Base-by-base conservation (phyloP, 2,797 vertebrate species). In the Bradypodion pumilum region DNA sequence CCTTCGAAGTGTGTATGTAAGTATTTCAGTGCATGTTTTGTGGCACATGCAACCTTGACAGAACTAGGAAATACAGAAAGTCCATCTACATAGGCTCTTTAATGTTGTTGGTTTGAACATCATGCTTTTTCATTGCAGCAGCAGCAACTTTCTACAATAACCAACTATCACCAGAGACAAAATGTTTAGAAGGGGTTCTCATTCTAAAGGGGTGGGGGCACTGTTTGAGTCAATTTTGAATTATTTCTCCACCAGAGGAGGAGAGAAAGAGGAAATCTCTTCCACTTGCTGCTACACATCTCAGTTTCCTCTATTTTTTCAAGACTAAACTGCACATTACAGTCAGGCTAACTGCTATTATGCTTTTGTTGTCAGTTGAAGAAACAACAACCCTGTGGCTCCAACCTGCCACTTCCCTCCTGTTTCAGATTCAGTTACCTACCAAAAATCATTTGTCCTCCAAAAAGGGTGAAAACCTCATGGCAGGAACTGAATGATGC, bases 1-100 rank as follows among this genome's bases (percentile, higher is more conserved):
- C 92, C 92, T 94, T 95, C 88, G 85, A 92, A 95, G 91, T 92
- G 94, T 77, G 70, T 86, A 79, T 72, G n/a, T 78, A 85, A 73
- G 40, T 76, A 81, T 72, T 78, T 73, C 74, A 86, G 60, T 46
- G 27, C 9, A 65, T 65, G 79, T 65, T n/a, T 82, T 76, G 79
- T 1, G 0, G 4, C 19, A 12, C 35, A 42, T 15, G 7, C 21
- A n/a, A 13, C 86, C 59, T 78, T 32, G 56, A 66, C 85, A 85
- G 68, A 86, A 72, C 56, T 82, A 69, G 27, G 6, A 82, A 27
- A 56, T 35, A 72, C 59, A 49, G n/a, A 85, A 52, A 1, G 73
- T 49, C 27, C 5, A 27, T 40, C 49, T 72, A 66, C 6, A 21
- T 52, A 0, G 0, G 19, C 1, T 79, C 27, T 23, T 88, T 87